phyloP scores from a whole-genome alignment of 2,888 invertebrate genomes.

The Drosophila multiciliata region DNA sequence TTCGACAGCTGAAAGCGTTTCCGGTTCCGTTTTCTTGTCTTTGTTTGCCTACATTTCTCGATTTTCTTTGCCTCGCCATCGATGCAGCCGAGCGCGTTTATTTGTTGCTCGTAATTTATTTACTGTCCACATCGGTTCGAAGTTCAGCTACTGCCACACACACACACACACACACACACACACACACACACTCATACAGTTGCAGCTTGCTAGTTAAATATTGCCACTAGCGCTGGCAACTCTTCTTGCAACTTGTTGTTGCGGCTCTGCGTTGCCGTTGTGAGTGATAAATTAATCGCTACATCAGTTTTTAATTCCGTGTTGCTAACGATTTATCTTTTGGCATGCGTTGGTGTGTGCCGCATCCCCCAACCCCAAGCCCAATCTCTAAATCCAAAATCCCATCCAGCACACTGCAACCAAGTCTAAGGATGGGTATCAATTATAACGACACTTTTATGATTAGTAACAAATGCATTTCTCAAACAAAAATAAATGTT shows the following conservation, averaged over 20 bases:
- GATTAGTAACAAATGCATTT: too few species aligned
- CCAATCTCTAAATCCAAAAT: conserved; percentile 17
- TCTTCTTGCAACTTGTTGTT: conserved; percentile 44
- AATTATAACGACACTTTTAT: not conserved
- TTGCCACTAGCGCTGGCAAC: conserved; percentile 64
- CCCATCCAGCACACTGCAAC: conserved; percentile 36
- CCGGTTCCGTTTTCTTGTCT: conserved; percentile 83
- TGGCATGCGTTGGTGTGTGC: conserved; percentile 73
- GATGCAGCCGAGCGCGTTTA: conserved; percentile 78
- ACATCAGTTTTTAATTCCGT: conserved; percentile 84
- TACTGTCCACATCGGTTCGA: conserved; percentile 69
- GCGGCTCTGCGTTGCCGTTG: conserved; percentile 50
- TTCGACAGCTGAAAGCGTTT: conserved; percentile 82
- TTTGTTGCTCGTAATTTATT: conserved; percentile 83
- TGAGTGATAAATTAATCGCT: conserved; percentile 84
- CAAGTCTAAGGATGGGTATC: conserved; percentile 1
- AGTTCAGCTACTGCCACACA: conserved; percentile 47
- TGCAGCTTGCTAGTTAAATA: conserved; percentile 76
- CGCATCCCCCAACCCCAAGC: conserved; percentile 17
- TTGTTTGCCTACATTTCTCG: conserved; percentile 72
- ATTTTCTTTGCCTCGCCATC: conserved; percentile 42
- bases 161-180: not conserved
- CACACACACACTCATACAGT: conserved; percentile 12
- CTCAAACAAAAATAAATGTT: too few species aligned
- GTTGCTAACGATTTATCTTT: conserved; percentile 82